phyloP scores from a whole-genome alignment of 2,797 vertebrate species.

The Mormyrus hasselquistii region DNA sequence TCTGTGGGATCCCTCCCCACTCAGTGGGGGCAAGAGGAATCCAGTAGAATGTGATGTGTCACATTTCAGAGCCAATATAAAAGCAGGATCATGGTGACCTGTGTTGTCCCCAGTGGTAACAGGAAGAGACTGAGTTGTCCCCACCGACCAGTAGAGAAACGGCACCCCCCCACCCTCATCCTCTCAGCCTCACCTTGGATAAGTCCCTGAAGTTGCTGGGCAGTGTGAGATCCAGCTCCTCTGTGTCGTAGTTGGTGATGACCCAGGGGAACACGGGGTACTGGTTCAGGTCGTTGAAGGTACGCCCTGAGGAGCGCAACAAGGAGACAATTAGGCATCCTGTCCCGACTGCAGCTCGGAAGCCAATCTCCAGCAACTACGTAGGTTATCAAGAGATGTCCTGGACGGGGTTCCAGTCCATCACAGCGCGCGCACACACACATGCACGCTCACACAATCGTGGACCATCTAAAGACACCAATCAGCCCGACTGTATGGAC shows the following conservation, averaged over 20 bases:
- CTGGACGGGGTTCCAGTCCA: background rate
- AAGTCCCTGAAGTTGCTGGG: slow-evolving; percentile 98
- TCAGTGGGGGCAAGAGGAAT: background rate
- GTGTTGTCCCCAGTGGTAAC: background rate
- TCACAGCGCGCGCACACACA: background rate
- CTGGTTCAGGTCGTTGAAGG: slow-evolving; percentile 93
- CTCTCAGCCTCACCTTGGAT: slow-evolving; percentile 75
- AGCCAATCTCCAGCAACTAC: background rate
- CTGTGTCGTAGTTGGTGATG: slow-evolving; percentile 94
- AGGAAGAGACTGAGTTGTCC: background rate
- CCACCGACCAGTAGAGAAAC: background rate
- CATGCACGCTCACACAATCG: background rate
- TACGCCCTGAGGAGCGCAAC: slow-evolving; percentile 66
- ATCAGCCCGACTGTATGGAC: background rate
- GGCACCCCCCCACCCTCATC: background rate
- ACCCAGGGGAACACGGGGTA: slow-evolving; percentile 98
- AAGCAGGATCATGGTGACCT: background rate
- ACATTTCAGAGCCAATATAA: background rate
- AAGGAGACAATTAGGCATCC: background rate
- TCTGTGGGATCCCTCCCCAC: background rate
- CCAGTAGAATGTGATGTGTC: background rate
- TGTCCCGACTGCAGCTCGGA: background rate
- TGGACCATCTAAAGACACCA: background rate
- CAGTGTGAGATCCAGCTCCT: slow-evolving; percentile 91
- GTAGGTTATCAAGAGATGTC: background rate